These are phyloP conservation scores for Tenthredo livida DNA, from an alignment of 2,888 invertebrate genomes.

Conservation along the genomic window DNA sequence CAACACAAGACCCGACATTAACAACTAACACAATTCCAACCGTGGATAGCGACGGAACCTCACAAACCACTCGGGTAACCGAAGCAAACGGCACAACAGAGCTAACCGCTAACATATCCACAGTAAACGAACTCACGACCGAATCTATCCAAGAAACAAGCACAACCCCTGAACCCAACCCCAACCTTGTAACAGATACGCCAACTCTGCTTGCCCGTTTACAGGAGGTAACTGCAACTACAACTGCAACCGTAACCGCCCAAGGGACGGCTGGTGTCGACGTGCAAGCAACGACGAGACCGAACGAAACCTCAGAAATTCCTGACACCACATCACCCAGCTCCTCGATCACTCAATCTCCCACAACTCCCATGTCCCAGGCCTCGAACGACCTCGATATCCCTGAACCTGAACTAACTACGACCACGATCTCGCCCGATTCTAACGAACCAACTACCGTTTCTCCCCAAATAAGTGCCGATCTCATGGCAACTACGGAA, in stretches of 20 bases:
- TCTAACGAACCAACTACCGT: conserved; percentile 52
- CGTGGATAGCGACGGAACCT: not conserved
- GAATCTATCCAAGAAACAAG: conserved; percentile 56
- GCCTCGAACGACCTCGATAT: conserved; percentile 53
- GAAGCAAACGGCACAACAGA: conserved; percentile 25
- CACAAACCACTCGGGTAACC: not conserved
- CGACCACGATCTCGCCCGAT: conserved; percentile 53
- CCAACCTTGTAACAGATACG: conserved; percentile 65
- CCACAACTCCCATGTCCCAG: conserved; percentile 53
- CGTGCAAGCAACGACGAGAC: conserved; percentile 63
- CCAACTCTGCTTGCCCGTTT: conserved; percentile 75
- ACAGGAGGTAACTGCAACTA: conserved; percentile 73
- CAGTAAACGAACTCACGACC: conserved; percentile 57
- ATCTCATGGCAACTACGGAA: conserved; percentile 48
- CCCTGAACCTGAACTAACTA: conserved; percentile 54
- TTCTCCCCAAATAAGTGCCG: conserved; percentile 55
- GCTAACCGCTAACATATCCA: conserved; percentile 50
- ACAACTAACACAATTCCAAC: conserved; percentile 30
- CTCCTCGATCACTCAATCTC: conserved; percentile 75
- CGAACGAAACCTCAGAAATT: conserved; percentile 60
- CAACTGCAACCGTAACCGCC: conserved; percentile 68
- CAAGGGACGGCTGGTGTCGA: conserved; percentile 76
- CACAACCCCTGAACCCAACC: conserved; percentile 64
- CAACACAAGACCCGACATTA: conserved; percentile 34
- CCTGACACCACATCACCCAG: conserved; percentile 79